Conservation (phyloP, 2,113 vertebrate species). For the Casuarius casuarius region DNA sequence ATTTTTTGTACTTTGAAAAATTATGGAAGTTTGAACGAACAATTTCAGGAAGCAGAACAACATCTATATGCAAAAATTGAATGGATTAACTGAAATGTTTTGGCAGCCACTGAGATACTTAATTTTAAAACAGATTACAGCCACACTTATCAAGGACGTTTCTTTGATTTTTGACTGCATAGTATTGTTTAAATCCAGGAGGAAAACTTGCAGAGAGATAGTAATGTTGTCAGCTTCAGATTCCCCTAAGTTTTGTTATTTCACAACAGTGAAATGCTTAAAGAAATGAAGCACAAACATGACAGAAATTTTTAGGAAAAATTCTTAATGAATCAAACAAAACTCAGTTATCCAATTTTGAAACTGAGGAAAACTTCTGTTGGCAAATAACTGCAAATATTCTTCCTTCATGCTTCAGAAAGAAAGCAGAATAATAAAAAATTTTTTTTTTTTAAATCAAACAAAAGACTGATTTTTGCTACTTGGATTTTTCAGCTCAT, state of each 20-base stretch:
- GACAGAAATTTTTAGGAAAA: not conserved
- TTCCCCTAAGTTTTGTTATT: not conserved
- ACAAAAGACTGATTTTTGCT: not conserved
- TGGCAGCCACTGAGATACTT: not conserved
- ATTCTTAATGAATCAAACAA: not conserved
- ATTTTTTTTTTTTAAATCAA: not conserved
- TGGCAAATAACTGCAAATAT: not conserved
- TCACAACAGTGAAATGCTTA: not conserved
- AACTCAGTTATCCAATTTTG: not conserved
- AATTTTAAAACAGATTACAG: not conserved
- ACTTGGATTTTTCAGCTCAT: not conserved
- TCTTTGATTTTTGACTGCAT: slow-evolving; percentile 10
- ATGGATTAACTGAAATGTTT: not conserved
- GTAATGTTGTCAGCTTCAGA: not conserved
- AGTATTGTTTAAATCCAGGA: not conserved
- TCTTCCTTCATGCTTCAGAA: not conserved
- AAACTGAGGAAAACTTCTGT: not conserved
- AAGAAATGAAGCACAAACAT: not conserved
- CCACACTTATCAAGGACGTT: not conserved
- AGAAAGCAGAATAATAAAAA: not conserved
- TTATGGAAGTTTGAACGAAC: not conserved
- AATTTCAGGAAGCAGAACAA: not conserved
- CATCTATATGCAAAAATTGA: not conserved
- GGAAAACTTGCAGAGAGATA: not conserved
- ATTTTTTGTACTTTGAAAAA: not conserved